Conservation (phyloP, 2,888 invertebrate genomes). For the Megalurothrips usitatus region DNA sequence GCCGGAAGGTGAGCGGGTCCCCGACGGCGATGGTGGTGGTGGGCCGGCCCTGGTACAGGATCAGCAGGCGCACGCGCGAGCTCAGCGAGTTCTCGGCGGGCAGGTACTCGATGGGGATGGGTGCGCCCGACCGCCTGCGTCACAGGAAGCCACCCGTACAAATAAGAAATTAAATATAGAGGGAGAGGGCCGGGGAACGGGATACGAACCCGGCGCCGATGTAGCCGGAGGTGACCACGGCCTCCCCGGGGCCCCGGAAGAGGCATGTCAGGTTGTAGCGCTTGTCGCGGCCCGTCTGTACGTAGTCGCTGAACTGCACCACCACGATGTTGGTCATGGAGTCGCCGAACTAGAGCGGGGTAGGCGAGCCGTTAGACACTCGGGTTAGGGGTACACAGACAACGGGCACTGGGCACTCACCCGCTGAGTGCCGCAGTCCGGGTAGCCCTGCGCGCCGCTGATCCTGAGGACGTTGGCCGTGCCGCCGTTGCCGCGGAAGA, state of each 20-base stretch:
- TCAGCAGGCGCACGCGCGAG: constrained; percentile 78
- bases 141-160: too few relatives aligned
- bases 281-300: constrained; percentile 85
- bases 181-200: background rate
- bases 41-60: constrained; percentile 83
- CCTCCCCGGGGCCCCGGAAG: constrained; percentile 86
- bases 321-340: constrained; percentile 92
- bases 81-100: constrained; percentile 88
- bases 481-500: constrained; percentile 86
- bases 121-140: constrained; percentile 67
- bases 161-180: too few relatives aligned
- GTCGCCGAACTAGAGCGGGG: constrained; percentile 68
- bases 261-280: constrained; percentile 89
- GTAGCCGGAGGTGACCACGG: constrained; percentile 87
- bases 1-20: constrained; percentile 81
- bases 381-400: too few relatives aligned
- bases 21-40: constrained; percentile 92
- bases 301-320: constrained; percentile 88
- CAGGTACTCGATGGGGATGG: constrained; percentile 86
- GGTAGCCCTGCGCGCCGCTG: constrained; percentile 86
- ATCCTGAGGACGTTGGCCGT: constrained; percentile 77
- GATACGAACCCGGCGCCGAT: constrained; percentile 77
- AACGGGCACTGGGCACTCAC: too few relatives aligned
- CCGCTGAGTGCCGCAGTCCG: constrained; percentile 85
- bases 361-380: constrained; percentile 28